These are phyloP conservation scores for Dorcus parallelipipedus DNA, from an alignment of 2,888 invertebrate species.

Conservation along the genomic window DNA sequence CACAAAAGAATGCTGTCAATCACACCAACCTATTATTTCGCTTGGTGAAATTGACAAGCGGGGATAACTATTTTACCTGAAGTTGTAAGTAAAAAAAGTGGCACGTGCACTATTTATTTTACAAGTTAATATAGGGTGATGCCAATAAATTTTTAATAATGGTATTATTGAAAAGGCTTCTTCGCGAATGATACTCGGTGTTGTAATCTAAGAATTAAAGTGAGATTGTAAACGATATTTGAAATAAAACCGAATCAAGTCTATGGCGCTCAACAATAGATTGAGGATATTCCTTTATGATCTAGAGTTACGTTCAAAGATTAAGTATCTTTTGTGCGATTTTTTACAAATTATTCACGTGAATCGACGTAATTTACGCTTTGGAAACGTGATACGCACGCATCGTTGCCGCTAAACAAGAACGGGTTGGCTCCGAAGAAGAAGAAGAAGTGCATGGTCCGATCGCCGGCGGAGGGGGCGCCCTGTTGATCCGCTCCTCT, in stretches of 20 bases:
- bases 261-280: slow-evolving; percentile 14
- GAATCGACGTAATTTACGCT: not conserved
- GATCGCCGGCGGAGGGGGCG: not conserved
- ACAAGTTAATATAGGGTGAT: no score
- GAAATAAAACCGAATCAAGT: slow-evolving; percentile 21
- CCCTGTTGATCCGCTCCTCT: slow-evolving; percentile 21
- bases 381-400: no score
- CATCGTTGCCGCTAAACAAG: not conserved
- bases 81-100: no score
- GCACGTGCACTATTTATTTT: no score
- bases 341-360: not conserved
- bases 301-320: not conserved
- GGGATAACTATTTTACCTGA: no score
- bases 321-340: slow-evolving; percentile 3
- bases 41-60: no score
- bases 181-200: no score
- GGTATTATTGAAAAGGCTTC: no score
- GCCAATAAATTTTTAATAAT: no score
- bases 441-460: not conserved
- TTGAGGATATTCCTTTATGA: not conserved
- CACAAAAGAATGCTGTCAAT: no score
- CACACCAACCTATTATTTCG: no score
- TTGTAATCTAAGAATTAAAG: slow-evolving; percentile 2
- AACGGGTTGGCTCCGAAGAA: not conserved
- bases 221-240: slow-evolving; percentile 21